Base-by-base conservation (phyloP, 2,888 invertebrate species). In the Caenorhabditis sp. region DNA sequence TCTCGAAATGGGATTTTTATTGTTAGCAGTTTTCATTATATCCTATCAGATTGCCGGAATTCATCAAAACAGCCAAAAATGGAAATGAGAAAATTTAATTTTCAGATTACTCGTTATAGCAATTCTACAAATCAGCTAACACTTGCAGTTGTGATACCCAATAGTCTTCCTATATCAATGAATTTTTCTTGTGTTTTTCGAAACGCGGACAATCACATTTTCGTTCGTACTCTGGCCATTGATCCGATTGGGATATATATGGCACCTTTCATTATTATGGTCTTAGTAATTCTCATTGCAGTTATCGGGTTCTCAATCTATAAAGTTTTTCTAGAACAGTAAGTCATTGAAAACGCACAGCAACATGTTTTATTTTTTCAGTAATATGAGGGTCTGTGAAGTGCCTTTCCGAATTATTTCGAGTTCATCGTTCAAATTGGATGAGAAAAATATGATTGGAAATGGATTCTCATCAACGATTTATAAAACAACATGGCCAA, bases 391-490 rank as follows among this genome's bases (percentile, higher is more conserved):
- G 14, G 43, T 43, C 10, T 10, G 8, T 12, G 43, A 43, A 10
- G 3, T 17, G 17, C 14, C 5, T 10, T 3, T 43, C 20, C 20
- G 21, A 23, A 12, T 21, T 7, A 12, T 20, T 23, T 10, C 52
- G 3, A 10, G n/a, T n/a, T 23, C 21, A n/a, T n/a, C 3, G 20
- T 21, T 52, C 4, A 21, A 52, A 4, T 4, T 20, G 8, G 50
- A 50, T 26, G 36, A 63, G 68, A 64, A 8, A 0, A 17, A 53
- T 26, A 0, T 2, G 20, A 31, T 69, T 17, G 57, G 52, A 14
- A 14, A 50, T 26, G 69, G 69, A 14, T 21, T 64, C 43, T 60
- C 69, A 14, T 63, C 69, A 8, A 36, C 21, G 7, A 61, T 69
- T 56, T 26, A 49, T 8, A 54, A 27, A 26, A 56, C 12, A 50